Base-by-base conservation (phyloP, 1,140 invertebrate species). In the Drosophila willistoni region DNA sequence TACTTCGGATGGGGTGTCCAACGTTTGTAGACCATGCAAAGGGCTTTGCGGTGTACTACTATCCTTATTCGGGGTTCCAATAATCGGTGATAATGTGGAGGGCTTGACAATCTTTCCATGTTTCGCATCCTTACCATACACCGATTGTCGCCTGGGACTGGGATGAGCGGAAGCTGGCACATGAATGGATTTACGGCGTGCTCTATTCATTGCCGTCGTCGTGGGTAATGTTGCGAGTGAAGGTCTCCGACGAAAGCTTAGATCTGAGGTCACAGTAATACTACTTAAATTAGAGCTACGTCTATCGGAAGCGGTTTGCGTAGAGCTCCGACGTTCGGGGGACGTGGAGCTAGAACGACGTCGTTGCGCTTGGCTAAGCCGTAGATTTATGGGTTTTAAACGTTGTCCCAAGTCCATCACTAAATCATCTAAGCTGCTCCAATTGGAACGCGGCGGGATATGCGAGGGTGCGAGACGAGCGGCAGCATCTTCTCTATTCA, bases 51-150 rank as follows among this genome's bases (percentile, higher is more conserved):
- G 77, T 10, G 77, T 68, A 36, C 86, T 90, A 33, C 79, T 83
- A 6, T 92, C 91, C 74, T 92, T 92, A 59, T 92, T 92, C 1
- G 91, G 91, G 0, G 91, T 92, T 1, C 91, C 91, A 67, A 92
- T 90, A 5, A 92, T 92, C 0, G 91, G 91, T 1, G 91, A 92
- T 25, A 92, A 61, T 0, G 89, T 91, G 14, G 74, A 86, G 7
- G 91, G 91, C 54, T 92, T 92, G 47, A 77, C 86, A 51, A 92
- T 78, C 70, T 91, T 87, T 7, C 65, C 69, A 4, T 83, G 81
- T 33, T 71, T 70, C n/a, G 55, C 19, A 33, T 86, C 70, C 51
- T 29, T 74, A 13, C 68, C 63, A n/a, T 64, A 56, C 3, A 82
- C 56, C 7, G 79, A 75, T 10, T 81, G 73, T 1, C 85, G 70